A percentile compares a stretch with the other conserved stretches of the same genome.
Evolutionary conservation across 2,113 vertebrate species (phyloP).

Genomic region (Falco punctatus): DNA sequence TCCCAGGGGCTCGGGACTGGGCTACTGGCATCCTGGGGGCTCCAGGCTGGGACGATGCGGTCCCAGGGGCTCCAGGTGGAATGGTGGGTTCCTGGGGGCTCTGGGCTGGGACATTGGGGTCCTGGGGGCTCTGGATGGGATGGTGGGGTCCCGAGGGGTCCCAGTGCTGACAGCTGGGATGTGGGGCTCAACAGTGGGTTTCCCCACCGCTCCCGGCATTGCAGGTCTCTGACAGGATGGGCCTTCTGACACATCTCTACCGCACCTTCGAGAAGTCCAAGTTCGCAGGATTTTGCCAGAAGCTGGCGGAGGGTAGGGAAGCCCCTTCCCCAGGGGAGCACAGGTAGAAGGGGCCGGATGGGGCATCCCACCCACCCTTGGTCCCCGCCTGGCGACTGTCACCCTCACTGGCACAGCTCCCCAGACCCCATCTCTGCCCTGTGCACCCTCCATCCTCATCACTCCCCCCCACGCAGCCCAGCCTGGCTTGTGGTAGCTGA

Average conservation of each 20-base stretch:
- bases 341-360: background rate
- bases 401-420: background rate
- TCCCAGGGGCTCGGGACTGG: background rate
- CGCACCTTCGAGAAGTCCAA: constrained; percentile 87
- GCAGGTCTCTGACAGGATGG: constrained; percentile 86
- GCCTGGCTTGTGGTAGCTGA: background rate
- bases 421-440: background rate
- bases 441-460: background rate
- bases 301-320: constrained; percentile 84
- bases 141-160: rapidly evolving
- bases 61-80: background rate
- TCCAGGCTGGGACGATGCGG: background rate
- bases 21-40: background rate
- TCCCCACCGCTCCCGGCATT: background rate
- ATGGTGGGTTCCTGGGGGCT: background rate
- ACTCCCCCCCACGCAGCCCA: background rate
- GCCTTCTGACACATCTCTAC: constrained; percentile 88
- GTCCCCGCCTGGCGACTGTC: background rate
- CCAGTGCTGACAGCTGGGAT: background rate
- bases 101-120: background rate
- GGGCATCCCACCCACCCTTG: background rate
- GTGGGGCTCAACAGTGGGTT: background rate
- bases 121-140: background rate
- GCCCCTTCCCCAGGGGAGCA: background rate
- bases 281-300: constrained; percentile 90